Evolutionary conservation across 1,140 invertebrate species (phyloP), one percentile per base, ranked within the genome.

Genomic region (Bombus sylvicola): DNA sequence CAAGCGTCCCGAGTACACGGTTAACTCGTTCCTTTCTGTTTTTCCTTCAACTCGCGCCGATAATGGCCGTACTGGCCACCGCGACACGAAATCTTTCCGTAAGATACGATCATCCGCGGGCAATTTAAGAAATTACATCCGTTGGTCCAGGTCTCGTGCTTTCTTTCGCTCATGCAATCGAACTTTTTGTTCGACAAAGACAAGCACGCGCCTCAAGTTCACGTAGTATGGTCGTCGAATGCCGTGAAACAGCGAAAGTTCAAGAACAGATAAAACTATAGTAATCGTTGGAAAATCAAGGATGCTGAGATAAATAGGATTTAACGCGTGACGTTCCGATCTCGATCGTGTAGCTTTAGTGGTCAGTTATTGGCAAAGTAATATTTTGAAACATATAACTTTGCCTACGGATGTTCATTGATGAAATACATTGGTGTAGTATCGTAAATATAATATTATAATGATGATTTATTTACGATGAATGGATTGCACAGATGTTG

Each of bases 21-120:
- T 43, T 74, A n/a, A 77, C 72, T 78, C 78, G 84, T 81, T 62
- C 37, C 79, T 39, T 6, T n/a, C 0, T 37, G 6, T 43, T 47
- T 34, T 41, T 43, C 1, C 5, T 31, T n/a, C 2, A 3, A 1
- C 39, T 28, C 12, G 12, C 34, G 18, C 15, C 31, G 73, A 85
- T 53, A 88, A 86, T 88, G 53, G 47, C 47, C 18, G 34, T 37
- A 22, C 28, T 64, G 37, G 12, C 25, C 18, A n/a, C 9, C 22
- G 43, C 73, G 71, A 64, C 87, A 57, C 64, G 74, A 83, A 76
- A 85, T 89, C 84, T 75, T 73, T 83, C 34, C 41, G 73, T 12
- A 66, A 88, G 66, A 77, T 88, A 68, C 10, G 34, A 57, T 72
- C 66, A 18, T 62, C 37, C 83, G 72, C 53, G 68, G 39, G 34